Conservation (phyloP, 2,797 vertebrate species). For the Semotilus atromaculatus region DNA sequence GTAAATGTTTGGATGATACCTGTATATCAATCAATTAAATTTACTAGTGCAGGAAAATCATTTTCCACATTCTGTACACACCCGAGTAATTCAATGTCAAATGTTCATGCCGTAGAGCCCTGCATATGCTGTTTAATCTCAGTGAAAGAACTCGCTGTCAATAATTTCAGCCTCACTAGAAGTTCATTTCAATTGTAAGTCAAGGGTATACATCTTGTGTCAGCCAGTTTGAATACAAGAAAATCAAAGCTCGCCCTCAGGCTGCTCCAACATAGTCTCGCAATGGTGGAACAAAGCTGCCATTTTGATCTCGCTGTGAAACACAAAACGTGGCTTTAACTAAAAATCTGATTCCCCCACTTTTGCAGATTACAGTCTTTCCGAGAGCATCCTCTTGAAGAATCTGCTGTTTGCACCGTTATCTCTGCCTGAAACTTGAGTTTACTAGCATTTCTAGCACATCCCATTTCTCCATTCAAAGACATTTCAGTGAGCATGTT, state of each 20-base stretch:
- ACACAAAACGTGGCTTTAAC: background rate
- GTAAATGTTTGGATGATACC: background rate
- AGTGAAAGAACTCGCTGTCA: background rate
- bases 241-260: slow-evolving; percentile 34
- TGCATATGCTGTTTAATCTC: background rate
- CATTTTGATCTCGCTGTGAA: background rate
- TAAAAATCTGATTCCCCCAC: background rate
- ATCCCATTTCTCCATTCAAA: background rate
- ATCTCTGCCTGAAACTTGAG: background rate
- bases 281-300: background rate
- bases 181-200: background rate
- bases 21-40: background rate
- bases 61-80: background rate
- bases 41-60: background rate
- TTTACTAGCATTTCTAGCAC: background rate
- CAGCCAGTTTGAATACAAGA: slow-evolving; percentile 42
- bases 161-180: background rate
- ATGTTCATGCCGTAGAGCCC: background rate
- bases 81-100: background rate
- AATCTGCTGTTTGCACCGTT: background rate
- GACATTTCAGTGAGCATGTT: background rate
- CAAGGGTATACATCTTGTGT: slow-evolving; percentile 18
- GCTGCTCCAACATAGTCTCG: slow-evolving; percentile 25
- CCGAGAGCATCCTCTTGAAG: background rate
- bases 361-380: background rate